Evolutionary conservation across 2,888 invertebrate genomes (phyloP).

Genomic region (Taenaris catops): DNA sequence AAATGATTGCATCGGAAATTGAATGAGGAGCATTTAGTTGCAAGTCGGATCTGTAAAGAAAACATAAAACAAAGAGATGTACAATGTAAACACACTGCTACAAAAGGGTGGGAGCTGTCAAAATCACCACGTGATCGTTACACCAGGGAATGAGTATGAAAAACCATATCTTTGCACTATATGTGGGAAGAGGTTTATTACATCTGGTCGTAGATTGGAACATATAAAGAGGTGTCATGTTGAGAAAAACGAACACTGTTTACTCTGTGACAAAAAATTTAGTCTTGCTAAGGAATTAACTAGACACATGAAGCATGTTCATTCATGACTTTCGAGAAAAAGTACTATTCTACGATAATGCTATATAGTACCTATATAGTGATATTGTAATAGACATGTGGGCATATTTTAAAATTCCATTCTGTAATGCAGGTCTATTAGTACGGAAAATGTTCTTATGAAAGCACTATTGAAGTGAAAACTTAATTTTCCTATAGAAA

Average conservation of each 20-base stretch:
- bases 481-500: no score
- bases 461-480: no score
- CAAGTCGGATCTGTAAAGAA: no score
- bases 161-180: slow-evolving; percentile 49
- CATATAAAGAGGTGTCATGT: slow-evolving; percentile 49
- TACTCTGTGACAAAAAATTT: slow-evolving; percentile 47
- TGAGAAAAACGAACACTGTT: slow-evolving; percentile 40
- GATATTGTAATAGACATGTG: no score
- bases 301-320: slow-evolving; percentile 43
- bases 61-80: no score
- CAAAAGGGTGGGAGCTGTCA: slow-evolving; percentile 53
- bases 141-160: slow-evolving; percentile 73
- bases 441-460: no score
- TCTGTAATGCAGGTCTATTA: no score
- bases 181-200: slow-evolving; percentile 43
- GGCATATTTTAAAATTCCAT: no score
- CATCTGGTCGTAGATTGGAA: slow-evolving; percentile 44
- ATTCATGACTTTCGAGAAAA: slow-evolving; percentile 21
- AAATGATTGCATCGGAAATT: slow-evolving; percentile 58
- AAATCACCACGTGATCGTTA: slow-evolving; percentile 76
- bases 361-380: no score
- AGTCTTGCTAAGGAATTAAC: slow-evolving; percentile 48
- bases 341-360: no score
- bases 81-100: slow-evolving; percentile 30
- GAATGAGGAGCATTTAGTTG: no score